phyloP scores from a whole-genome alignment of 2,113 vertebrate species.

The Cephalopterus ornatus region DNA sequence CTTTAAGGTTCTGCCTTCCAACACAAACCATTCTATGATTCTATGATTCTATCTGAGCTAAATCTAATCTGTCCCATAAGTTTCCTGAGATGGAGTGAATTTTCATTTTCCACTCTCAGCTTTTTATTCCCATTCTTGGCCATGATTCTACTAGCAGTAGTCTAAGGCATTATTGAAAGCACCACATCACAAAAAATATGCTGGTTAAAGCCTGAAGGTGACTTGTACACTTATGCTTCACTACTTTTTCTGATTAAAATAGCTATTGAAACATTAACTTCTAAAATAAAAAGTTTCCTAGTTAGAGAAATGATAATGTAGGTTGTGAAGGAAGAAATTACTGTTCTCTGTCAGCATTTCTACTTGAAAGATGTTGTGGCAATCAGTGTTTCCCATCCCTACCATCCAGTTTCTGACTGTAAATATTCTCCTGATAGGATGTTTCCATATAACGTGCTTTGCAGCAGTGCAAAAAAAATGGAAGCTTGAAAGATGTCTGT shows the following conservation, averaged over 20 bases:
- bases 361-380: background rate
- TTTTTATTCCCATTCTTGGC: background rate
- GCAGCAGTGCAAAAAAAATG: background rate
- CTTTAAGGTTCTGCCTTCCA: background rate
- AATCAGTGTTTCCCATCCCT: background rate
- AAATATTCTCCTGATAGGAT: background rate
- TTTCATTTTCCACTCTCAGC: background rate
- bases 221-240: background rate
- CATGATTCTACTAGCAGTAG: background rate
- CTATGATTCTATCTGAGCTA: background rate
- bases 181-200: background rate
- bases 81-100: background rate
- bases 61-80: background rate
- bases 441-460: background rate
- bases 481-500: background rate
- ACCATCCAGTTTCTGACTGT: background rate
- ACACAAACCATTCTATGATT: background rate
- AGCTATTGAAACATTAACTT: constrained; percentile 4
- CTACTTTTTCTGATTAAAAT: background rate
- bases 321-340: background rate
- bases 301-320: background rate
- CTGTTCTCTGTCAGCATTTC: background rate
- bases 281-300: background rate
- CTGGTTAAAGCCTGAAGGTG: background rate
- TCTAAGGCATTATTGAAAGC: background rate